Evolutionary conservation across 2,797 vertebrate species (phyloP), one percentile per base, ranked within the genome.

Genomic region (Sphaeramia orbicularis): DNA sequence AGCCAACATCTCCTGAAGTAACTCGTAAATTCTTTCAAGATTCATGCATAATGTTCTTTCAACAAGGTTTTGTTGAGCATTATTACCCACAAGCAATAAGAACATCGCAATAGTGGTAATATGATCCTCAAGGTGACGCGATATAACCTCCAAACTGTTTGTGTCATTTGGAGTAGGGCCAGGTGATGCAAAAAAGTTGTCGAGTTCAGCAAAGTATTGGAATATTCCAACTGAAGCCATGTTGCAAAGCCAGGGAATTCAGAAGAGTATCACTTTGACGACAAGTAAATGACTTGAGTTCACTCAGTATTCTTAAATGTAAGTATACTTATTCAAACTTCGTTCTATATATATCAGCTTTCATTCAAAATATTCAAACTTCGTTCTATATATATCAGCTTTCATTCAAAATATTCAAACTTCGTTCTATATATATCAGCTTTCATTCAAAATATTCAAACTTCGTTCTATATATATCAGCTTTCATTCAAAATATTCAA

Each of bases 11-110:
- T 44, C 48, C 35, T 15, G 19, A 4, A 68, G n/a, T n/a, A n/a
- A 59, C 15, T 52, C 32, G 10, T 11, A 45, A 60, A 60, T 37
- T 59, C 21, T 56, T 53, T 52, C 7, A 58, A 58, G 19, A n/a
- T n/a, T n/a, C n/a, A n/a, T n/a, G n/a, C n/a, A n/a, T n/a, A n/a
- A n/a, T n/a, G n/a, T n/a, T n/a, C 43, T 69, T 36, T 53, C 40
- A 7, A 40, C 40, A 42, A 42, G 42, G 7, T 54, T 60, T 60
- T 53, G 49, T 19, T 38, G 21, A 19, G 1, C 35, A n/a, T n/a
- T n/a, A 68, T 47, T 13, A 48, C 42, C 61, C 49, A 61, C 38
- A 53, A 54, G 15, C n/a, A 32, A 24, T 61, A 21, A 14, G 52
- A 60, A 35, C 37, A 14, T 43, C 0, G 6, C 32, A 61, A 54